Evolutionary conservation across 2,797 vertebrate genomes (phyloP).

Genomic region (Malurus splendens): DNA sequence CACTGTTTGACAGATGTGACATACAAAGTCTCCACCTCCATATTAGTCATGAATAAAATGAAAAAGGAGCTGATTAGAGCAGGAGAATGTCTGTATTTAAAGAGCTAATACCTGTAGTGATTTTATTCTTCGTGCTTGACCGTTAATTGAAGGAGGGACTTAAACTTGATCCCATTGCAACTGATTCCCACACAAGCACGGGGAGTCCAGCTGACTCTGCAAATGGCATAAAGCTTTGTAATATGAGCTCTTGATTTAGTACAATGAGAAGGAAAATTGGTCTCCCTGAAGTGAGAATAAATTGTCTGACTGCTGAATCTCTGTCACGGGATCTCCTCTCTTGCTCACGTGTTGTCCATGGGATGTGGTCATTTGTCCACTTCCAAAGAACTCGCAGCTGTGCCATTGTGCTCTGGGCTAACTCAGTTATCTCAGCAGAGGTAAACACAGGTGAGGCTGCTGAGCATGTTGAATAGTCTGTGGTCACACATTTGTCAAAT

Average conservation of each 20-base stretch:
- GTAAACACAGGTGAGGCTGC: neutral
- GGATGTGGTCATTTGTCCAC: accelerated
- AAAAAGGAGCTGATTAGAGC: neutral
- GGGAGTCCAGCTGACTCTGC: neutral
- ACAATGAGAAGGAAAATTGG: neutral
- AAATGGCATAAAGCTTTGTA: neutral
- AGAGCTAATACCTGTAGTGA: slow-evolving; percentile 6
- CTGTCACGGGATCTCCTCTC: neutral
- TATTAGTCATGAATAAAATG: slow-evolving; percentile 15
- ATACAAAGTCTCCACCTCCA: neutral
- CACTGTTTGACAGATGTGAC: neutral
- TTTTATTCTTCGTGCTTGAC: slow-evolving; percentile 7
- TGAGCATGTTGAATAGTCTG: accelerated
- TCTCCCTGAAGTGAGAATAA: neutral
- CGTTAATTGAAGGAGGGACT: neutral
- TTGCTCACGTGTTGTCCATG: accelerated
- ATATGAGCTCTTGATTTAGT: neutral
- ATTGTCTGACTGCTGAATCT: neutral
- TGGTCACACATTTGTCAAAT: neutral
- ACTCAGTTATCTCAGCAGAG: neutral
- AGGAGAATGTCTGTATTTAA: slow-evolving; percentile 5
- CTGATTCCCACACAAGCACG: neutral
- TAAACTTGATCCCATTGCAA: neutral
- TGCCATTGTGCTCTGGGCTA: neutral
- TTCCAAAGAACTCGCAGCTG: accelerated